Evolutionary conservation across 2,888 invertebrate species (phyloP).

Genomic region (Tolmerus cingulatus): DNA sequence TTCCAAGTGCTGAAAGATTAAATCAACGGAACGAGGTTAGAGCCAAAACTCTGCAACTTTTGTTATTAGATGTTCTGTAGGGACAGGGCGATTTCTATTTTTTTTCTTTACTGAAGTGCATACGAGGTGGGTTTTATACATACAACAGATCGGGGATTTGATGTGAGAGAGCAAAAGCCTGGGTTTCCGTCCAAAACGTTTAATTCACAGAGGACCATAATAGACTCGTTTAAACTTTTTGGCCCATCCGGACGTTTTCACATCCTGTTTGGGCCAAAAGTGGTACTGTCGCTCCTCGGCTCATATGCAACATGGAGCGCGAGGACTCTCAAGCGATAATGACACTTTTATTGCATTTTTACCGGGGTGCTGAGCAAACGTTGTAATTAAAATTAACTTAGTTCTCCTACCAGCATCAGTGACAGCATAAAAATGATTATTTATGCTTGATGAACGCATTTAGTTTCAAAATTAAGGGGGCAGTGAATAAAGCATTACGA

Average conservation of each 20-base stretch:
- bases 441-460: neutral
- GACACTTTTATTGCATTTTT: neutral
- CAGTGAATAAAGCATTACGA: neutral
- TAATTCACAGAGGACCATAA: neutral
- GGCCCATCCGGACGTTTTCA: neutral
- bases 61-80: neutral
- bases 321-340: neutral
- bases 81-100: neutral
- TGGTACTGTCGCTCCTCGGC: neutral
- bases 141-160: slow-evolving; percentile 8
- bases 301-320: neutral
- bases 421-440: neutral
- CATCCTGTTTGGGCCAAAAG: neutral
- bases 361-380: neutral
- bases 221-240: slow-evolving; percentile 2
- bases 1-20: slow-evolving; percentile 72
- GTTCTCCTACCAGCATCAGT: neutral
- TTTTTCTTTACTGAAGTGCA: neutral
- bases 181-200: neutral
- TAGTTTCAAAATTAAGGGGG: neutral
- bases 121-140: neutral
- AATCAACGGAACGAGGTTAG: slow-evolving; percentile 45
- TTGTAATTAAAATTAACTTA: neutral
- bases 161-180: neutral
- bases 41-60: slow-evolving; percentile 44